Base-by-base conservation (phyloP, 1,140 invertebrate genomes). In the Drosophila novamexicana region DNA sequence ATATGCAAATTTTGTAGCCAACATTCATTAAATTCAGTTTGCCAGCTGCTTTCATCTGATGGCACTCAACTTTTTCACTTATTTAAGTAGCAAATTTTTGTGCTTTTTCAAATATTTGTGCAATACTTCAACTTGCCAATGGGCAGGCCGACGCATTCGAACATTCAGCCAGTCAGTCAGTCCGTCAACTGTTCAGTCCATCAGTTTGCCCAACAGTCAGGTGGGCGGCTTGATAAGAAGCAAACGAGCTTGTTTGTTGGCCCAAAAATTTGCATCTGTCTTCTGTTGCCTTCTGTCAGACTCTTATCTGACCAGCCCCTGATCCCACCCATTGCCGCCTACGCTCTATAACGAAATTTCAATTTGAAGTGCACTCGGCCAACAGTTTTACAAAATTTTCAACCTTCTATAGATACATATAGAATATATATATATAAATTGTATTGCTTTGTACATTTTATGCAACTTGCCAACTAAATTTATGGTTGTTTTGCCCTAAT, bases 91-190 rank as follows among this genome's bases (percentile, higher is more conserved):
- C 74, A 81, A 89, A 79, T 79, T 82, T 86, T 59, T 61, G 67
- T 68, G 83, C 82, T 69, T 86, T 88, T 74, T 77, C 84, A 88
- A 88, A 88, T 89, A 90, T 89, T 89, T 89, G 84, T 84, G 77
- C 84, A 89, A 84, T 65, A 77, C 84, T 86, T 89, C 56, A 77
- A 62, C 69, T 72, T 62, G 70, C 50, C 52, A 53, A 61, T 57
- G 47, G 34, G 6, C 62, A 36, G 10, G 9, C 37, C 12, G 22
- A 9, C 40, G 52, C 32, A 39, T 37, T 65, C 44, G 36, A 49
- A 32, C 68, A 12, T 44, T 56, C 49, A 75, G 10, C 34, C 42
- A 44, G 67, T 49, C 44, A 56, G 45, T 29, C 29, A 49, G 45
- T 53, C 42, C 2, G 32, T 2, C 39, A 36, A 32, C 12, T 34